Conservation (phyloP, 2,888 invertebrate species). For the Syritta pipiens region DNA sequence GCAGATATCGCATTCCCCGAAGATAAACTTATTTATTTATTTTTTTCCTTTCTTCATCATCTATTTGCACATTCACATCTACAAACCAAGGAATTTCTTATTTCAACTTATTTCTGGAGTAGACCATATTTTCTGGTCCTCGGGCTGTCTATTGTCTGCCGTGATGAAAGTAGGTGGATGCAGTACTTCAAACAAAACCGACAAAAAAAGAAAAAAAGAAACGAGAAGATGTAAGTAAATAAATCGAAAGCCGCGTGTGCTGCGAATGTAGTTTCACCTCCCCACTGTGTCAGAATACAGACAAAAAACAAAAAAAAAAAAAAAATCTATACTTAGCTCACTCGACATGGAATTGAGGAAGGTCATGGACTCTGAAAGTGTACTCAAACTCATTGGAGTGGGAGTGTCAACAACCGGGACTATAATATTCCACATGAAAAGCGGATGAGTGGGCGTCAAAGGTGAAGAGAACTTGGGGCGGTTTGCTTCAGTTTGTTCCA, state of each 20-base stretch:
- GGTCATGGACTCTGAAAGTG: conserved; percentile 28
- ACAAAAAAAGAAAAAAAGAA: conserved; percentile 15
- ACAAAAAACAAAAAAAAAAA: neutral
- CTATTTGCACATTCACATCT: conserved; percentile 12
- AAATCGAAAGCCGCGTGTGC: conserved; percentile 24
- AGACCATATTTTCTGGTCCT: conserved; percentile 21
- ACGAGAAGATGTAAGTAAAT: too few relatives aligned
- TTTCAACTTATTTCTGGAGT: conserved; percentile 19
- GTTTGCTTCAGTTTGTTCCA: neutral
- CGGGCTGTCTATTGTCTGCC: conserved; percentile 28
- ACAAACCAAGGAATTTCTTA: neutral
- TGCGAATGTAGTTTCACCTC: conserved; percentile 27
- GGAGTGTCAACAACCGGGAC: conserved; percentile 25
- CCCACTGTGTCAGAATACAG: neutral
- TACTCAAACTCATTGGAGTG: conserved; percentile 7
- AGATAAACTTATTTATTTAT: neutral
- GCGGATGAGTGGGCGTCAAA: neutral
- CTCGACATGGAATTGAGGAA: conserved; percentile 10
- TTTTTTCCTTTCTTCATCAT: neutral
- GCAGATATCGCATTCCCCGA: conserved; percentile 34
- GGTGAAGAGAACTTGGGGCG: neutral
- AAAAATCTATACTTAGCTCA: conserved; percentile 2
- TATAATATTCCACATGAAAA: neutral
- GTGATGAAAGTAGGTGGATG: conserved; percentile 28
- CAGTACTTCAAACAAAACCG: conserved; percentile 7